Evolutionary conservation across 2,888 invertebrate genomes (phyloP).

Genomic region (Tetragnatha montana): DNA sequence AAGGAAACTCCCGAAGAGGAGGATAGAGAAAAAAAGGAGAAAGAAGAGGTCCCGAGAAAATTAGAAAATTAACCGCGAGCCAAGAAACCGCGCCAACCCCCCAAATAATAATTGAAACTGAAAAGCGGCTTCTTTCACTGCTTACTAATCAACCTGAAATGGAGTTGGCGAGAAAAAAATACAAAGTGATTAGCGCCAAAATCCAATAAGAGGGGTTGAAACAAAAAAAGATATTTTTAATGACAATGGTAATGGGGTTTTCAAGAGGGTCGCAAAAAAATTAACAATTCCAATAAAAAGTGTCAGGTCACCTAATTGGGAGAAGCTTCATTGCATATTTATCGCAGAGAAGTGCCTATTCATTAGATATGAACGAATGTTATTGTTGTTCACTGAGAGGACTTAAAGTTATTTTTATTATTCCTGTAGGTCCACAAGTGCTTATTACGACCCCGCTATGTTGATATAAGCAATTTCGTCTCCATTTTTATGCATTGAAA

Average conservation of each 20-base stretch:
- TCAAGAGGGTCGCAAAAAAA: constrained; percentile 14
- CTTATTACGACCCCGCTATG: constrained; percentile 33
- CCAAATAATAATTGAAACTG: constrained; percentile 67
- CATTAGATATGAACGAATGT: constrained; percentile 33
- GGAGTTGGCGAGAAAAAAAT: constrained; percentile 48
- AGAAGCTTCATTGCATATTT: constrained; percentile 58
- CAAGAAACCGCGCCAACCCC: constrained; percentile 28
- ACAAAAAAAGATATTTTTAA: constrained; percentile 59
- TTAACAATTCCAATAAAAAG: constrained; percentile 42
- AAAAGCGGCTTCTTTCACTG: constrained; percentile 64
- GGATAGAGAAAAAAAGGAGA: constrained; percentile 7
- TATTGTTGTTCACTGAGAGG: constrained; percentile 7
- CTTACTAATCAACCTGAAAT: constrained; percentile 56
- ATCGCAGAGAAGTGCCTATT: constrained; percentile 26
- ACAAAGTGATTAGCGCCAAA: constrained; percentile 64
- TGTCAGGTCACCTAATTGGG: constrained; percentile 43
- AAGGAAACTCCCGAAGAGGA: neutral
- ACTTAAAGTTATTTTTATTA: constrained; percentile 12
- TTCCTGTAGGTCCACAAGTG: neutral
- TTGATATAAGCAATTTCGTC: constrained; percentile 50
- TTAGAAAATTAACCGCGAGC: constrained; percentile 68
- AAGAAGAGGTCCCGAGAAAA: constrained; percentile 35
- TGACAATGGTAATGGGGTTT: constrained; percentile 55
- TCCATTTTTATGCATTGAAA: constrained; percentile 56
- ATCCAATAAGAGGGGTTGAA: constrained; percentile 30